Evolutionary conservation across 2,797 vertebrate species (phyloP).

Genomic region (Rhodeus uyekii): DNA sequence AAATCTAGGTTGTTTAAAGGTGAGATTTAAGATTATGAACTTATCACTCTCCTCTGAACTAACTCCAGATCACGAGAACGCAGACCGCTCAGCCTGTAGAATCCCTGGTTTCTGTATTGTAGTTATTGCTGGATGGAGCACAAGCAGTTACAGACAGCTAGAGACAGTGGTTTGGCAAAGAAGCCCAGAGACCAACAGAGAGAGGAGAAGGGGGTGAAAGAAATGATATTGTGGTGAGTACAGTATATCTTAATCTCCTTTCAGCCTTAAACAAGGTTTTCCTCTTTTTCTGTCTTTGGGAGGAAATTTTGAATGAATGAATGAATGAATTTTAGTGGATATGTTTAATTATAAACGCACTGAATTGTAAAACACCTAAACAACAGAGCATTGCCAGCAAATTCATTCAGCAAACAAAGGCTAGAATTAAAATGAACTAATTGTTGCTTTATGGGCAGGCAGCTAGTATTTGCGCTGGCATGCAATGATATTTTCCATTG

Average conservation of each 20-base stretch:
- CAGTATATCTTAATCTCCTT: conserved; percentile 57
- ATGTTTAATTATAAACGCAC: neutral
- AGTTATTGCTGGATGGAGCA: conserved; percentile 73
- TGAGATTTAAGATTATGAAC: conserved; percentile 44
- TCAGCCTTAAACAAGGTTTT: conserved; percentile 59
- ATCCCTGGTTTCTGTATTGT: conserved; percentile 25
- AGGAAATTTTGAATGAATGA: neutral
- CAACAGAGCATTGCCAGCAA: neutral
- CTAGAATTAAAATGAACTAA: conserved; percentile 26
- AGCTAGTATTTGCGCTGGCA: conserved; percentile 28
- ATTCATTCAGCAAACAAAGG: conserved; percentile 42
- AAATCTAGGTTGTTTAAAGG: conserved; percentile 22
- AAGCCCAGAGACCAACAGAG: conserved; percentile 28
- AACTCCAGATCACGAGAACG: conserved; percentile 31
- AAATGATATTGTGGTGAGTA: conserved; percentile 51
- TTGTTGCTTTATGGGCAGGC: conserved; percentile 24
- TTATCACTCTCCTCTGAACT: conserved; percentile 34
- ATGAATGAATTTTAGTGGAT: neutral
- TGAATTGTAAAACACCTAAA: neutral
- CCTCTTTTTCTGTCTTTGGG: conserved; percentile 24
- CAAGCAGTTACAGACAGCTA: conserved; percentile 73
- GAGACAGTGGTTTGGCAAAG: conserved; percentile 87
- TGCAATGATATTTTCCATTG: conserved; percentile 21
- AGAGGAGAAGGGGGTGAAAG: conserved; percentile 17
- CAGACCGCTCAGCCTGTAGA: conserved; percentile 29